Evolutionary conservation across 1,140 invertebrate genomes (phyloP).

Genomic region (Drosophila sucinea): DNA sequence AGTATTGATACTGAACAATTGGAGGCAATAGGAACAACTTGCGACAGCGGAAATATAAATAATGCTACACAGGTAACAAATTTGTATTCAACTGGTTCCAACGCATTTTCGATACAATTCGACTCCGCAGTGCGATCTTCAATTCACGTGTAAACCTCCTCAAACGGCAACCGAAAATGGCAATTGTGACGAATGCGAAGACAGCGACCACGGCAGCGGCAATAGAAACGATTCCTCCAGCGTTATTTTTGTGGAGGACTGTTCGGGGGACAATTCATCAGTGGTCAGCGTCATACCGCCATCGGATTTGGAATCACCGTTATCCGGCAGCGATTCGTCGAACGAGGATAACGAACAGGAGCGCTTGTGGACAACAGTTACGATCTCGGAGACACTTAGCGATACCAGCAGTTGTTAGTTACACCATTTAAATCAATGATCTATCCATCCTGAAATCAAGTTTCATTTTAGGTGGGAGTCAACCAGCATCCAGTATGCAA

Average conservation of each 20-base stretch:
- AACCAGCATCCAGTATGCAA: neutral
- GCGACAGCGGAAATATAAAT: neutral
- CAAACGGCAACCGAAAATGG: slow-evolving; percentile 1
- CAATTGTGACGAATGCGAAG: slow-evolving; percentile 14
- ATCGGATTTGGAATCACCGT: neutral
- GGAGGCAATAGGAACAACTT: neutral
- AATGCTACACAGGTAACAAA: neutral
- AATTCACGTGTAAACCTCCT: slow-evolving; percentile 26
- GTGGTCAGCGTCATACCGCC: slow-evolving; percentile 5
- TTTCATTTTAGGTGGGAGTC: neutral
- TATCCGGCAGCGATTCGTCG: neutral
- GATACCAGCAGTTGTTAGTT: neutral
- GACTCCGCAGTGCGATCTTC: neutral
- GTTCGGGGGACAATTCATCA: neutral
- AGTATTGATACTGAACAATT: neutral
- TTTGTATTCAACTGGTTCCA: neutral
- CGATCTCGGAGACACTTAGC: slow-evolving; percentile 2
- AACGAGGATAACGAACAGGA: neutral
- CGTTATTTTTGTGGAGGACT: slow-evolving; percentile 15
- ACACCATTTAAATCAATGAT: neutral
- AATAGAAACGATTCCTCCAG: slow-evolving; percentile 6
- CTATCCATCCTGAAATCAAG: too few species aligned
- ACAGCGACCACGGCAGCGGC: slow-evolving; percentile 3
- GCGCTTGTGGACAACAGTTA: neutral
- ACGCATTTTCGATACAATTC: neutral